Percentiles rank a stretch among this genome's conserved stretches.
Conservation (phyloP, 2,888 invertebrate species). For the Petrophora chlorosata region DNA sequence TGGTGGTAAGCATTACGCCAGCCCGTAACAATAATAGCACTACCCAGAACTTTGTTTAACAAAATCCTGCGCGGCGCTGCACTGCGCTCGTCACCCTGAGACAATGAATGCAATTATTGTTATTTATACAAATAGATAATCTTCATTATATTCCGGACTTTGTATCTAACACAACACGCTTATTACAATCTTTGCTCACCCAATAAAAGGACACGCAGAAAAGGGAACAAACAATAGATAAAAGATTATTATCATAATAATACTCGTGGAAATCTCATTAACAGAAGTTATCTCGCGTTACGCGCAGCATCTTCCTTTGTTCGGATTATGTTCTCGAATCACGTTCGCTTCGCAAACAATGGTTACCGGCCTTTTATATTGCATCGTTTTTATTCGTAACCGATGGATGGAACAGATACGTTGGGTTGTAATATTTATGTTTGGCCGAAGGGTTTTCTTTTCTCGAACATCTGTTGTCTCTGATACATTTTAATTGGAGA, state of each 20-base stretch:
- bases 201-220: slow-evolving; percentile 46
- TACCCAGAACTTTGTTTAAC: too few species aligned
- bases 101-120: too few species aligned
- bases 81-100: too few species aligned
- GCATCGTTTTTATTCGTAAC: slow-evolving; percentile 26
- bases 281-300: slow-evolving; percentile 55
- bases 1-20: too few species aligned
- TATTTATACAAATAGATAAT: too few species aligned
- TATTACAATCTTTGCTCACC: slow-evolving; percentile 33
- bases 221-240: slow-evolving; percentile 51
- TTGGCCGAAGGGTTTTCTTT: slow-evolving; percentile 15
- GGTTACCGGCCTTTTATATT: slow-evolving; percentile 21
- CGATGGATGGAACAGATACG: slow-evolving; percentile 22
- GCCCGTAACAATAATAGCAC: too few species aligned
- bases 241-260: slow-evolving; percentile 61
- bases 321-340: slow-evolving; percentile 38
- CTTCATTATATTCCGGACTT: too few species aligned
- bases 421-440: slow-evolving; percentile 23
- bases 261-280: slow-evolving; percentile 67
- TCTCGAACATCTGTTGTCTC: too few species aligned
- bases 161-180: slow-evolving; percentile 15
- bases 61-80: too few species aligned
- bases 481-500: too few species aligned
- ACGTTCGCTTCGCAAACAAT: slow-evolving; percentile 30
- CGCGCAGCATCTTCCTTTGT: slow-evolving; percentile 44